Evolutionary conservation across 2,113 vertebrate genomes (phyloP).

Genomic region (Colinus virginianus): DNA sequence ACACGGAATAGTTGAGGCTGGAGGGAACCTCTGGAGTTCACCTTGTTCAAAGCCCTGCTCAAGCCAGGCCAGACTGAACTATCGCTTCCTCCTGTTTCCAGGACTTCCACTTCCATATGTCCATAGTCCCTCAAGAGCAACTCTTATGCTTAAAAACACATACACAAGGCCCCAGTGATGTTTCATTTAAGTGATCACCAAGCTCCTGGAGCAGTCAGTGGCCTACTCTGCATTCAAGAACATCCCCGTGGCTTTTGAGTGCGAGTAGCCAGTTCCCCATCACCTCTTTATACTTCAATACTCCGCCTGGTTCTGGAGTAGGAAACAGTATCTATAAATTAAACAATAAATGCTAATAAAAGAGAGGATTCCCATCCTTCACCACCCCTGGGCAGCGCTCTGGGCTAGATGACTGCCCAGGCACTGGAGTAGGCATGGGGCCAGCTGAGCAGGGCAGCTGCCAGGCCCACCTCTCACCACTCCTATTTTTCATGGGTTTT

Average conservation of each 20-base stretch:
- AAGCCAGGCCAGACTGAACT: not conserved
- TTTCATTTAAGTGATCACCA: not conserved
- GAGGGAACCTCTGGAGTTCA: not conserved
- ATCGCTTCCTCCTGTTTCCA: not conserved
- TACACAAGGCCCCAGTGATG: not conserved
- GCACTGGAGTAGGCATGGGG: constrained; percentile 2
- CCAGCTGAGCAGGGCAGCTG: constrained; percentile 65
- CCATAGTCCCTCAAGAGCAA: not conserved
- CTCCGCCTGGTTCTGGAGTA: not conserved
- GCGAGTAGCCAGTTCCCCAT: accelerated
- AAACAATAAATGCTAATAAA: not conserved
- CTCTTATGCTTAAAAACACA: not conserved
- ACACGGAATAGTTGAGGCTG: not conserved
- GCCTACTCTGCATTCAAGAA: accelerated
- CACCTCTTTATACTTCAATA: accelerated
- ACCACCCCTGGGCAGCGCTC: not conserved
- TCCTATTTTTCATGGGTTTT: constrained; percentile 50
- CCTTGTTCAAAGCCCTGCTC: not conserved
- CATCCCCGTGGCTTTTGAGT: not conserved
- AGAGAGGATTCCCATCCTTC: not conserved
- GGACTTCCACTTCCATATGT: not conserved
- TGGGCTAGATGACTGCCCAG: not conserved
- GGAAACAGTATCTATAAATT: not conserved
- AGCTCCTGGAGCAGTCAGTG: not conserved
- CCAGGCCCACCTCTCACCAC: constrained; percentile 44